A percentile compares a stretch with the other conserved stretches of the same genome.
phyloP scores from a whole-genome alignment of 2,797 vertebrate genomes.

The Gadopsis bispinosus region DNA sequence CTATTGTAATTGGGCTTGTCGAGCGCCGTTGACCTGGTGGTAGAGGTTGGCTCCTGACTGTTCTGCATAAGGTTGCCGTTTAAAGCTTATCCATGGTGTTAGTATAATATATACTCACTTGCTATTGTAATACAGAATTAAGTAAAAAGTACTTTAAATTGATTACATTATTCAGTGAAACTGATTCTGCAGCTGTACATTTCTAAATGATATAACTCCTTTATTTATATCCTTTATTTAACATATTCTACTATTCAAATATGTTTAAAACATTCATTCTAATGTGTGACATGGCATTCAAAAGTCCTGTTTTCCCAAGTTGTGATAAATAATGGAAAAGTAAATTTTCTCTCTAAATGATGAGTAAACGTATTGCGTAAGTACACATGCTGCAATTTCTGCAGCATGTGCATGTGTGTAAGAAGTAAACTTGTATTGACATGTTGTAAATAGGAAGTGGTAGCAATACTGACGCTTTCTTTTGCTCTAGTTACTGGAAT shows the following conservation, averaged over 20 bases:
- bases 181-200: not conserved
- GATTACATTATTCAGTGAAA: not conserved
- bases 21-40: not conserved
- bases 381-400: no score
- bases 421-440: not conserved
- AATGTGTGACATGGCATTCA: not conserved
- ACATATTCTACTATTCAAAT: not conserved
- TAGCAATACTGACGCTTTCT: fast-evolving
- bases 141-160: not conserved
- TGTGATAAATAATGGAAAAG: not conserved
- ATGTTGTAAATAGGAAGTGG: constrained; percentile 8
- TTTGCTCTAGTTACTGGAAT: not conserved
- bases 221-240: not conserved
- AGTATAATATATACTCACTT: not conserved
- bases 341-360: not conserved
- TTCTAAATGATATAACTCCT: not conserved
- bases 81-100: not conserved
- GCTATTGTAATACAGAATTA: not conserved
- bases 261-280: not conserved
- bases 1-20: not conserved
- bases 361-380: not conserved
- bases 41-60: not conserved
- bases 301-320: not conserved
- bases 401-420: fast-evolving
- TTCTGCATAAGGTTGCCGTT: no score